These are phyloP conservation scores for Pinctada fucata DNA, from an alignment of 2,888 invertebrate genomes.

Conservation along the genomic window DNA sequence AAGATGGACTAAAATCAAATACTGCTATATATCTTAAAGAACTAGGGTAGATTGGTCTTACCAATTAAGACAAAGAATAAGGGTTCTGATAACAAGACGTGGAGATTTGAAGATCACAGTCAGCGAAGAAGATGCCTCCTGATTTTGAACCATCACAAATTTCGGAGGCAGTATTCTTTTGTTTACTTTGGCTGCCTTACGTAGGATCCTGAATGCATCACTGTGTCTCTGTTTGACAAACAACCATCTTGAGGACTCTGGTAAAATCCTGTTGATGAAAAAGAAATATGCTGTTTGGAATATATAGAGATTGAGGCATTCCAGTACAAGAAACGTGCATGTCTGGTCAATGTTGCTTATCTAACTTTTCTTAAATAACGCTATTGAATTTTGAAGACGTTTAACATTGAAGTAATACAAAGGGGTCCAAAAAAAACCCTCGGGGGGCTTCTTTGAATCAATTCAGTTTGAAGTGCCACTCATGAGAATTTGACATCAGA, in stretches of 20 bases:
- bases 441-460: neutral
- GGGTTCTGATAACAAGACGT: neutral
- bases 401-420: no score
- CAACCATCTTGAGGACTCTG: constrained; percentile 27
- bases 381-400: no score
- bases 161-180: neutral
- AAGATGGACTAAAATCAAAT: no score
- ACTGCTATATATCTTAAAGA: no score
- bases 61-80: constrained; percentile 34
- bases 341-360: no score
- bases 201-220: constrained; percentile 13
- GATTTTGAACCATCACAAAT: neutral
- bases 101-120: neutral
- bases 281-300: neutral
- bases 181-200: constrained; percentile 15
- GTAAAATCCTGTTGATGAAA: constrained; percentile 16
- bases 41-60: neutral
- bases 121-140: neutral
- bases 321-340: no score
- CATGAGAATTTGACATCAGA: neutral
- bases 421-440: neutral
- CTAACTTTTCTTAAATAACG: no score
- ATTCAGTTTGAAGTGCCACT: neutral
- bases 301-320: neutral
- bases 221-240: constrained; percentile 3